phyloP scores from a whole-genome alignment of 1,140 invertebrate genomes.

The Pogonus chalceus region DNA sequence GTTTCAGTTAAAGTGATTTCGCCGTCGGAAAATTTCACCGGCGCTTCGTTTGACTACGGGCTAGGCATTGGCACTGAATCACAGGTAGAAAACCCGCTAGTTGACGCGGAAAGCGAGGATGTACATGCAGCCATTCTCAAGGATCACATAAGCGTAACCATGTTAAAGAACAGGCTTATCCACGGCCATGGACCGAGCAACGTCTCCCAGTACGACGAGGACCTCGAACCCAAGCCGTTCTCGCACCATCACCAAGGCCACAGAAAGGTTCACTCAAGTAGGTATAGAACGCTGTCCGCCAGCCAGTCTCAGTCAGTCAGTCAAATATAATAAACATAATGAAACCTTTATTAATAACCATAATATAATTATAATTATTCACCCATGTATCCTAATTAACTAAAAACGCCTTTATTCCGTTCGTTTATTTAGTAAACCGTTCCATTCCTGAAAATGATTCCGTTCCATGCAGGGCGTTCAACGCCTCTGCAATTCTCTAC shows the following conservation, averaged over 20 bases:
- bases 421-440: too few relatives aligned
- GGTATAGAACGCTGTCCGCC: slow-evolving; percentile 21
- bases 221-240: slow-evolving; percentile 12
- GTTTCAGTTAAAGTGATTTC: slow-evolving; percentile 41
- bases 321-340: background rate
- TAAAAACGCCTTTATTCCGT: too few relatives aligned
- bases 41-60: slow-evolving; percentile 30
- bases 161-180: slow-evolving; percentile 27
- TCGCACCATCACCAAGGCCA: slow-evolving; percentile 19
- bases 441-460: too few relatives aligned
- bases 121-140: slow-evolving; percentile 25
- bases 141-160: slow-evolving; percentile 32
- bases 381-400: too few relatives aligned
- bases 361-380: too few relatives aligned
- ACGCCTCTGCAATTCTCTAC: too few relatives aligned
- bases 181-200: slow-evolving; percentile 6
- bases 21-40: slow-evolving; percentile 34
- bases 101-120: slow-evolving; percentile 32
- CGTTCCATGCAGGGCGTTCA: too few relatives aligned
- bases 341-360: too few relatives aligned
- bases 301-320: background rate
- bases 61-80: slow-evolving; percentile 23
- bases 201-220: slow-evolving; percentile 6
- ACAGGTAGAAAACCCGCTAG: slow-evolving; percentile 33
- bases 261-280: slow-evolving; percentile 29